Evolutionary conservation across 2,888 invertebrate species (phyloP).

Genomic region (Scrobipalpa atriplicella): DNA sequence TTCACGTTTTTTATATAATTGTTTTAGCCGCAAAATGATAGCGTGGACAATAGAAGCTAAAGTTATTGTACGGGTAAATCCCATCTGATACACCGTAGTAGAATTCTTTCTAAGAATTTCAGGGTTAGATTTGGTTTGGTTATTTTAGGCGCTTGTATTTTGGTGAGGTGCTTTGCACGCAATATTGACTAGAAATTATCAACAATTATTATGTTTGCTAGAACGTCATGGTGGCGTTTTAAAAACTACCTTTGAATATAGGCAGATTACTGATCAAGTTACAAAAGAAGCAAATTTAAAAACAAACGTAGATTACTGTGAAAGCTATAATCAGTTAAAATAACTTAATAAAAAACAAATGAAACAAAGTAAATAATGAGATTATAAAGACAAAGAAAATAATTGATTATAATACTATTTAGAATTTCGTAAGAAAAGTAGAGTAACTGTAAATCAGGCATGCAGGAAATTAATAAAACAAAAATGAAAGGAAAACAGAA

Average conservation of each 20-base stretch:
- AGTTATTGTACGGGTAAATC: conserved; percentile 13
- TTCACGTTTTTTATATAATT: conserved; percentile 38
- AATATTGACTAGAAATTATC: background rate
- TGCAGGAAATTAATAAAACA: background rate
- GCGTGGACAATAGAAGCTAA: conserved; percentile 10
- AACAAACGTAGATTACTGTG: too few relatives aligned
- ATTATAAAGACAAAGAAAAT: too few relatives aligned
- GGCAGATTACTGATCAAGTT: too few relatives aligned
- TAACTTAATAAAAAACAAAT: too few relatives aligned
- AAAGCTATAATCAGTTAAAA: too few relatives aligned
- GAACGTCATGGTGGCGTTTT: too few relatives aligned
- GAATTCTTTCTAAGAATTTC: background rate
- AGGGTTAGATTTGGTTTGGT: background rate
- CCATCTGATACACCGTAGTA: background rate
- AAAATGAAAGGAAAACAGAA: conserved; percentile 6
- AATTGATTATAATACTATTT: too few relatives aligned
- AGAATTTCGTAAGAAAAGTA: too few relatives aligned
- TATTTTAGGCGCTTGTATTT: conserved; percentile 18
- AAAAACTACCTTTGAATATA: too few relatives aligned
- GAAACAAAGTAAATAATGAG: too few relatives aligned
- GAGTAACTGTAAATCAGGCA: too few relatives aligned
- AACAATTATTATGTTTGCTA: background rate
- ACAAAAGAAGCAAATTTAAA: too few relatives aligned
- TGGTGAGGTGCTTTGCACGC: background rate
- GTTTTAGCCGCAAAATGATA: conserved; percentile 22